Base-by-base conservation (phyloP, 1,140 invertebrate species). In the Muscidifurax raptorellus region DNA sequence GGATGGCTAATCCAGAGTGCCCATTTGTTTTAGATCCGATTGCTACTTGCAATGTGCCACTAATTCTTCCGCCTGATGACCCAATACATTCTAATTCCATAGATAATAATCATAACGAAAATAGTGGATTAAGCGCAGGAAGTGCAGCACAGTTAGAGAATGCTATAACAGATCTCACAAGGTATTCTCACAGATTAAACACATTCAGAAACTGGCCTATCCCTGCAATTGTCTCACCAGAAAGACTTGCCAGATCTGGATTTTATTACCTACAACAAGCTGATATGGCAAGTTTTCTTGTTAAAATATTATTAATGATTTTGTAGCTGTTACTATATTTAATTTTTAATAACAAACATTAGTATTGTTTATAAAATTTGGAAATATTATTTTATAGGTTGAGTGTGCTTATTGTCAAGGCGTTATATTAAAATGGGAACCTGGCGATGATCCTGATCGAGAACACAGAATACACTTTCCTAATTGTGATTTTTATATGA, bases 341-440 rank as follows among this genome's bases (percentile, higher is more conserved):
- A 59, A 7, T 47, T 47, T 47, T 13, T 47, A 12, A 47, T 47
- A 47, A 47, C 1, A 47, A 47, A 2, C 7, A 7, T n/a, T n/a
- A 13, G 13, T 13, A 6, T 12, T 47, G 3, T 13, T 47, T 47
- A 13, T 66, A 64, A 64, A 64, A 64, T 64, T 2, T 71, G 22
- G 4, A 10, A 32, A 75, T 25, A 40, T n/a, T 44, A 22, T 81
- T 84, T 87, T 88, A 10, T 93, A 96, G 90, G 96, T 98, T 0
- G 95, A 97, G 87, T 99, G 98, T 92, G 96, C 95, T 18, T 98
- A 95, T 94, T 98, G 97, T 92, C 94, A 94, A 87, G 96, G 95
- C 79, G 92, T 97, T 67, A 93, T 96, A 87, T 94, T 92, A 86
- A 94, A 95, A 87, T 98, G 96, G 97, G 95, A 95, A 91, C 90